These are phyloP conservation scores for Aleadryas rufinucha DNA, from an alignment of 2,113 vertebrate genomes.

Conservation along the genomic window DNA sequence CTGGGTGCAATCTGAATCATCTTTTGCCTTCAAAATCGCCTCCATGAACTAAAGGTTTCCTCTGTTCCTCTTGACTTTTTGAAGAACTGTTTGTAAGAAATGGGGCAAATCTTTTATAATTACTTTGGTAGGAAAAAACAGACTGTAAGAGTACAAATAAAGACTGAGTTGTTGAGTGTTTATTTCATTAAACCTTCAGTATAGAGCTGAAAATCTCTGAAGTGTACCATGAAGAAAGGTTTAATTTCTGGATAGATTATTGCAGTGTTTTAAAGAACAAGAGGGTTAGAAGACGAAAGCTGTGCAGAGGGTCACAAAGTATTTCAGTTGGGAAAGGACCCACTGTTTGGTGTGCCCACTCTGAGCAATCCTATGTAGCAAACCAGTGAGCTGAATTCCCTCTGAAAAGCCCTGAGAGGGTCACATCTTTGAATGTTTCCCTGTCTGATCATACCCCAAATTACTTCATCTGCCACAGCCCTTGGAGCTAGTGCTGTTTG, in stretches of 20 bases:
- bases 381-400: background rate
- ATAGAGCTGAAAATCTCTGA: background rate
- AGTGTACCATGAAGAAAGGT: background rate
- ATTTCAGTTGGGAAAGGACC: background rate
- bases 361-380: background rate
- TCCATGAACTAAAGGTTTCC: background rate
- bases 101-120: background rate
- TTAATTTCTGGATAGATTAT: background rate
- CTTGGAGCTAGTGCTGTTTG: background rate
- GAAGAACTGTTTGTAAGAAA: background rate
- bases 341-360: background rate
- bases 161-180: background rate
- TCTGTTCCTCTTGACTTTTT: background rate
- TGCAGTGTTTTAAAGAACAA: background rate
- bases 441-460: background rate
- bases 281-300: background rate
- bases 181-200: background rate
- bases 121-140: background rate
- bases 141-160: background rate
- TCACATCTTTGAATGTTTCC: accelerated
- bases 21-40: background rate
- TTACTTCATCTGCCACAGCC: background rate
- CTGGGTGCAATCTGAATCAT: background rate
- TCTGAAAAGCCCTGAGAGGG: background rate
- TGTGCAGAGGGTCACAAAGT: background rate